Evolutionary conservation across 92 coral and sea anemone genomes (phyloP), one percentile per base, ranked within the genome.

Genomic region (Palythoa caribaeorum): DNA sequence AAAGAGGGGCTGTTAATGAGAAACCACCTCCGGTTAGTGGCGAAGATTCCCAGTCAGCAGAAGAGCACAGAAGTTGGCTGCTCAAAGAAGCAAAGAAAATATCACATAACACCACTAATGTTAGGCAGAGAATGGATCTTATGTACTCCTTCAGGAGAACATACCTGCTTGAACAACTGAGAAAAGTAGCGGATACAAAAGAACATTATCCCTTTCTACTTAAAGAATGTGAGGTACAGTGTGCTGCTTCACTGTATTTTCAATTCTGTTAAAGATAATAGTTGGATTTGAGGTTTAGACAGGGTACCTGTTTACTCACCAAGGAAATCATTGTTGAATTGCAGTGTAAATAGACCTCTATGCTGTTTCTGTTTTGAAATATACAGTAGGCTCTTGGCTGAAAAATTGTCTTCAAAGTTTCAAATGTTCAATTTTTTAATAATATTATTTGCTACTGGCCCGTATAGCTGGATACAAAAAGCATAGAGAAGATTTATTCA

Each of bases 21-120:
- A 69, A 20, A 15, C 73, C 73, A 20, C 73, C 73, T 20, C 40
- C 73, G 21, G 38, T 37, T 20, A 15, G 12, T 21, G 73, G 73
- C 21, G 73, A 69, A 69, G 73, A 20, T 69, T 21, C 11, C 39
- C 73, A 69, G 73, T 69, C 39, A 21, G 73, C 73, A 69, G 40
- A 69, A 69, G 73, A 69, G 38, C 39, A 69, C 38, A 28, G 39
- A 69, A 69, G 38, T 40, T 69, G 73, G 73, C 73, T 69, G 38
- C 2, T 37, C 36, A 69, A 44, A 69, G 12, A 69, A 69, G 38
- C 39, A 69, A 69, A 69, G 38, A 28, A 20, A 20, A 28, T 47
- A 2, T 1, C 2, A 5, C 47, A 40, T 37, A 69, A 69, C 73
- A 9, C 5, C 5, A 28, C 38, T 9, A 1, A 12, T 38, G 51